A percentile compares a stretch with the other conserved stretches of the same genome.
These are phyloP conservation scores for Gasteruption jaculator DNA, from an alignment of 2,888 invertebrate species.

Conservation along the genomic window DNA sequence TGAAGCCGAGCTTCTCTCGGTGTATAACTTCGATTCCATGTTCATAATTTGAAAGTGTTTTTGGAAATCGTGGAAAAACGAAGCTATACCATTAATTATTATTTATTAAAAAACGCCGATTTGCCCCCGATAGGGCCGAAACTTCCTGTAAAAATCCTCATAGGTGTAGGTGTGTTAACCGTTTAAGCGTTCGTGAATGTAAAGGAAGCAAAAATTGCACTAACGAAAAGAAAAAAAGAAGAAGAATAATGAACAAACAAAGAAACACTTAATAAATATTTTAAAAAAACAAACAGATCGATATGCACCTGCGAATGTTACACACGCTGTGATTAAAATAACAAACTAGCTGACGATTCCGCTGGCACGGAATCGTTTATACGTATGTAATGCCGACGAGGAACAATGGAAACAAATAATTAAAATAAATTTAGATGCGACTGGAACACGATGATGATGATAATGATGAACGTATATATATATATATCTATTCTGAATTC, in stretches of 20 bases:
- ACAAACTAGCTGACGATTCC: constrained; percentile 7
- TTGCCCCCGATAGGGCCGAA: not conserved
- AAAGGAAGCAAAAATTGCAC: too few species aligned
- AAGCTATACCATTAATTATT: too few species aligned
- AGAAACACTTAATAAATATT: not conserved
- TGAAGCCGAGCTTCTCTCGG: too few species aligned
- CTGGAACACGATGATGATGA: too few species aligned
- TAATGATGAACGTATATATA: too few species aligned
- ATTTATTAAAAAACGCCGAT: not conserved
- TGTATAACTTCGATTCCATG: too few species aligned
- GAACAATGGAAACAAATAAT: too few species aligned
- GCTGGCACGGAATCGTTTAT: constrained; percentile 8
- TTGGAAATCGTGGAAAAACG: too few species aligned
- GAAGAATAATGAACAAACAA: constrained; percentile 1
- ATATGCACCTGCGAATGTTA: not conserved
- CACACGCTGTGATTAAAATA: constrained; percentile 8
- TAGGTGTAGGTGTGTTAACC: constrained; percentile 2
- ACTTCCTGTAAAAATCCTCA: not conserved
- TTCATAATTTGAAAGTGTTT: too few species aligned
- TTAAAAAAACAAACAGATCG: not conserved
- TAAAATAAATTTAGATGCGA: too few species aligned
- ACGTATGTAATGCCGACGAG: not conserved
- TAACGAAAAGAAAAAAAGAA: not conserved
- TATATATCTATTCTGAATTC: too few species aligned
- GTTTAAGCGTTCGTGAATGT: too few species aligned